These are phyloP conservation scores for Megastigmus dorsalis DNA, from an alignment of 2,888 invertebrate genomes.

Conservation along the genomic window DNA sequence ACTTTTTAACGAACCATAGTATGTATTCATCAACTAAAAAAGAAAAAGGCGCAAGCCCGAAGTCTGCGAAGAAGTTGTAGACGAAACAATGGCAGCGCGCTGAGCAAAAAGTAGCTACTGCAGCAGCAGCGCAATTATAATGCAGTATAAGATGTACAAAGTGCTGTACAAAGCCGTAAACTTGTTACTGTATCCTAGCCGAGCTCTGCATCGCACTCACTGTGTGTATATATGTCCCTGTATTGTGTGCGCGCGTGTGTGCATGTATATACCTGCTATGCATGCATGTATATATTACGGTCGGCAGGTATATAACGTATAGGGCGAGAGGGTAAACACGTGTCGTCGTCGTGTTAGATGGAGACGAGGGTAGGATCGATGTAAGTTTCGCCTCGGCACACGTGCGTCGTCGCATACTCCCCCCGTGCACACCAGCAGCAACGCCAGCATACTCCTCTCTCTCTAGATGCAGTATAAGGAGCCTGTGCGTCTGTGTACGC, in stretches of 20 bases:
- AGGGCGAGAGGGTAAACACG: constrained; percentile 42
- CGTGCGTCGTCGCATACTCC: background rate
- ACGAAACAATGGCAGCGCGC: no score
- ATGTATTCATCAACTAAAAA: no score
- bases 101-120: no score
- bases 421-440: no score
- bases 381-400: no score
- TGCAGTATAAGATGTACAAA: constrained; percentile 18
- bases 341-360: constrained; percentile 29
- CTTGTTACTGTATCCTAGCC: constrained; percentile 14
- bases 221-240: background rate
- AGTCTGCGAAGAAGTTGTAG: no score
- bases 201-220: background rate
- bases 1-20: no score
- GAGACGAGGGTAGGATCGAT: constrained; percentile 27
- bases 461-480: no score
- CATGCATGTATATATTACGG: background rate
- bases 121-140: background rate
- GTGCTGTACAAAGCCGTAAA: constrained; percentile 18
- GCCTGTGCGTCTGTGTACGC: background rate
- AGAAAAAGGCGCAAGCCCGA: no score
- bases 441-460: no score
- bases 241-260: background rate
- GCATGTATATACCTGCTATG: background rate
- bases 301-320: background rate